These are phyloP conservation scores for Penaeus chinensis DNA, from an alignment of 1,140 invertebrate genomes.

Conservation along the genomic window DNA sequence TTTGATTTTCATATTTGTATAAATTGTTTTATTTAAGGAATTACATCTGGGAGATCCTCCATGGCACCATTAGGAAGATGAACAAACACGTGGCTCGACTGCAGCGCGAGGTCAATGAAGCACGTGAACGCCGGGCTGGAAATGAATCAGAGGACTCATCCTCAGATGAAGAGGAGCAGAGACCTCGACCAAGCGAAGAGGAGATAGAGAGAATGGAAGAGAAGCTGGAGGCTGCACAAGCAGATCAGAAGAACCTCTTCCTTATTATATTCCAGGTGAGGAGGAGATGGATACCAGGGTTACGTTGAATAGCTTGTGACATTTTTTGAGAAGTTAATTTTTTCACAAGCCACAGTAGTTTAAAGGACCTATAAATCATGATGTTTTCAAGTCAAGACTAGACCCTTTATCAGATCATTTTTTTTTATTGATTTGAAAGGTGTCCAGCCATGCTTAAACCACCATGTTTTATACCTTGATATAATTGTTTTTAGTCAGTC, in stretches of 20 bases:
- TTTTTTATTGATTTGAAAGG: too few species aligned
- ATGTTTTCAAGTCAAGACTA: too few species aligned
- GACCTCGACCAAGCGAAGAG: conserved; percentile 70
- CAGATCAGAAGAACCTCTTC: conserved; percentile 96
- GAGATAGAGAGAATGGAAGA: conserved; percentile 94
- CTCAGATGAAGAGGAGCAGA: conserved; percentile 66
- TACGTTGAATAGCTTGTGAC: too few species aligned
- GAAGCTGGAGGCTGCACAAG: conserved; percentile 91
- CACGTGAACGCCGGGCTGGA: conserved; percentile 77
- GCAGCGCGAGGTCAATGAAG: conserved; percentile 85
- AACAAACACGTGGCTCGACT: conserved; percentile 93
- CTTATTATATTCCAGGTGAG: conserved; percentile 91
- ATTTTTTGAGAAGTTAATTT: too few species aligned
- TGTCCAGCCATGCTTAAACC: too few species aligned
- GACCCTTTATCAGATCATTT: too few species aligned
- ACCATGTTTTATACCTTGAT: too few species aligned
- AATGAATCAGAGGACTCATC: conserved; percentile 63
- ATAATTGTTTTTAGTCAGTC: too few species aligned
- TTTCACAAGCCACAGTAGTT: too few species aligned
- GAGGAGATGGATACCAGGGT: too few species aligned
- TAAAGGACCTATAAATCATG: too few species aligned
- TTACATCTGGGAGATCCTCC: conserved; percentile 97
- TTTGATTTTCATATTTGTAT: background rate
- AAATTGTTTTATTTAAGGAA: conserved; percentile 70
- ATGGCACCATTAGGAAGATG: conserved; percentile 96